Evolutionary conservation across 2,113 vertebrate genomes (phyloP).

Genomic region (Isichthys henryi): DNA sequence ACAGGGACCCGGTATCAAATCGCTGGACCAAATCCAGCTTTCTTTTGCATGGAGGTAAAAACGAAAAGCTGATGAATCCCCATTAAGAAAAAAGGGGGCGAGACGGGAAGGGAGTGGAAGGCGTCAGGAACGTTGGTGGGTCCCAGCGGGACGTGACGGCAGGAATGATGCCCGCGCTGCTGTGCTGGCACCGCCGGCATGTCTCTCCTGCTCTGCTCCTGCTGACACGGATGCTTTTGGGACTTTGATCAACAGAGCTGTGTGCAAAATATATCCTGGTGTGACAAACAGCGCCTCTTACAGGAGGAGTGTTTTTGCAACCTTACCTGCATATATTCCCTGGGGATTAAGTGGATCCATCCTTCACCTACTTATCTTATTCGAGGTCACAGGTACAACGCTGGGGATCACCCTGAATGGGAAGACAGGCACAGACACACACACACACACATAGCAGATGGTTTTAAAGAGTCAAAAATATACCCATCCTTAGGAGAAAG

Average conservation of each 20-base stretch:
- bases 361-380: background rate
- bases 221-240: background rate
- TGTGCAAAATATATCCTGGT: background rate
- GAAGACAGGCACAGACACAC: background rate
- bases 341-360: background rate
- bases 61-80: background rate
- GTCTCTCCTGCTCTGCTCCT: background rate
- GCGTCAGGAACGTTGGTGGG: background rate
- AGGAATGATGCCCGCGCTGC: background rate
- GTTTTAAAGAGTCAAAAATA: no score
- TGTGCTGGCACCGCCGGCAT: background rate
- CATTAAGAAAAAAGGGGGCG: background rate
- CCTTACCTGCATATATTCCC: background rate
- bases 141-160: background rate
- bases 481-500: no score
- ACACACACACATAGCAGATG: background rate
- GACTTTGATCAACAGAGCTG: constrained; percentile 2
- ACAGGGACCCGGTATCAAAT: background rate
- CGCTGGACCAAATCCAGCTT: background rate
- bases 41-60: background rate
- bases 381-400: background rate
- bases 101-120: background rate
- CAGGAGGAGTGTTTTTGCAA: background rate
- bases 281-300: background rate
- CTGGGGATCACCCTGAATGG: background rate